Evolutionary conservation across 2,888 invertebrate genomes (phyloP).

Genomic region (Hecatera dysodea): DNA sequence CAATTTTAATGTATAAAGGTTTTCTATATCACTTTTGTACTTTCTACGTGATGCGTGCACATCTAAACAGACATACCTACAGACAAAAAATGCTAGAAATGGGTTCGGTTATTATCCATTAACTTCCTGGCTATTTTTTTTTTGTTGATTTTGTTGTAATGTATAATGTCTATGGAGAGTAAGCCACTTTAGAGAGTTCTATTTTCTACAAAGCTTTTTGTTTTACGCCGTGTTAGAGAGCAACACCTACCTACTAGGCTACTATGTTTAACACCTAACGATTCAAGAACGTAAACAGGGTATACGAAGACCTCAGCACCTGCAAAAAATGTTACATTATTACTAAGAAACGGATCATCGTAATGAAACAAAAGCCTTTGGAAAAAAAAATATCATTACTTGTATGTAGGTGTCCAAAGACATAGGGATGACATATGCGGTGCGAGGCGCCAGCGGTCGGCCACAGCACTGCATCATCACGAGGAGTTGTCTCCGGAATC

Average conservation of each 20-base stretch:
- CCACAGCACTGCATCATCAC: slow-evolving; percentile 78
- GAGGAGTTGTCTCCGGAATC: slow-evolving; percentile 78
- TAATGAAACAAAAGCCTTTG: neutral
- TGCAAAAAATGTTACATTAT: slow-evolving; percentile 69
- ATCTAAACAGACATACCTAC: no score
- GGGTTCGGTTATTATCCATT: no score
- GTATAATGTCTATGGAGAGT: neutral
- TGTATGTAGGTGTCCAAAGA: slow-evolving; percentile 82
- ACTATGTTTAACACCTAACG: slow-evolving; percentile 70
- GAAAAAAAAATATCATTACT: slow-evolving; percentile 64
- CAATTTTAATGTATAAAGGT: no score
- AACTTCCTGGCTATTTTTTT: no score
- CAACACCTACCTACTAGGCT: no score
- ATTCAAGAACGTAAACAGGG: slow-evolving; percentile 82
- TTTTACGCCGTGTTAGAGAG: no score
- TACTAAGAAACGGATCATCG: neutral
- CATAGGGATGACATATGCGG: slow-evolving; percentile 82
- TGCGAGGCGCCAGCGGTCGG: slow-evolving; percentile 74
- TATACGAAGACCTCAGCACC: slow-evolving; percentile 84
- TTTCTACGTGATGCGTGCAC: no score
- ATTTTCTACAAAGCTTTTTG: slow-evolving; percentile 10
- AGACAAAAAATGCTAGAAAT: no score
- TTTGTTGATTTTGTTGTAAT: no score
- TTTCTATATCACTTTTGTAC: no score
- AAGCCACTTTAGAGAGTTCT: neutral